Percentiles rank a stretch among this genome's conserved stretches.
phyloP scores from a whole-genome alignment of 1,140 invertebrate species.

The Drosophila subobscura region DNA sequence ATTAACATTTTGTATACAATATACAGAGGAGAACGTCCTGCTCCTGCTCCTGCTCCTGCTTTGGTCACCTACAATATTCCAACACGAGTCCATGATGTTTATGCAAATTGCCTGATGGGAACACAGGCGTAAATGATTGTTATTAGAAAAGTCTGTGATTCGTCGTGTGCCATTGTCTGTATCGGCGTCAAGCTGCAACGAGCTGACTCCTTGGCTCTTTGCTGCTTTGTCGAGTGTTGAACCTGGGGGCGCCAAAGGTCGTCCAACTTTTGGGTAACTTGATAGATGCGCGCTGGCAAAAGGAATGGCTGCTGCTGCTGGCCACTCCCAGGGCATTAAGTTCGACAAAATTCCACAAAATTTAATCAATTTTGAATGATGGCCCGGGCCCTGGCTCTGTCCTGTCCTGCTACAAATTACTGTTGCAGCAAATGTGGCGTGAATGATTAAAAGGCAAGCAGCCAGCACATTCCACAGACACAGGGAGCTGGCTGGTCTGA shows the following conservation, averaged over 20 bases:
- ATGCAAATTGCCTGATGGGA: slow-evolving; percentile 48
- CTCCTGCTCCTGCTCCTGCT: neutral
- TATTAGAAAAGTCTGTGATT: slow-evolving; percentile 53
- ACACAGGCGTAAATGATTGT: slow-evolving; percentile 54
- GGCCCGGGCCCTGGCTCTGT: slow-evolving; percentile 10
- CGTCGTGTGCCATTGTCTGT: slow-evolving; percentile 38
- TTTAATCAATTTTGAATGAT: slow-evolving; percentile 61
- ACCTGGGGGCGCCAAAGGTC: slow-evolving; percentile 35
- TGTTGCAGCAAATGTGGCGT: slow-evolving; percentile 50
- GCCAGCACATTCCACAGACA: neutral
- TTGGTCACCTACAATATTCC: too few relatives aligned
- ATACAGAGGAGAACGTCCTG: neutral
- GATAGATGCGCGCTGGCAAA: slow-evolving; percentile 26
- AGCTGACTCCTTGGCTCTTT: slow-evolving; percentile 5
- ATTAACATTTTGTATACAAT: slow-evolving; percentile 19
- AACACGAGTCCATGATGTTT: neutral
- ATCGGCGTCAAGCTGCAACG: too few relatives aligned
- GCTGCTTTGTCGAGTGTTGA: slow-evolving; percentile 33
- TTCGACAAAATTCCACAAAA: slow-evolving; percentile 8
- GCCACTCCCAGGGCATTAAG: neutral
- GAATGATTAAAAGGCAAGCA: slow-evolving; percentile 47
- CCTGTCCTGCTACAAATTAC: slow-evolving; percentile 37
- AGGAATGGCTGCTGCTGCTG: neutral
- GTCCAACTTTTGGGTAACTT: slow-evolving; percentile 31
- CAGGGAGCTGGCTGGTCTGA: too few relatives aligned